Percentiles rank a stretch among this genome's conserved stretches.
Conservation (phyloP, 2,888 invertebrate genomes). For the Eretmocerus hayati region DNA sequence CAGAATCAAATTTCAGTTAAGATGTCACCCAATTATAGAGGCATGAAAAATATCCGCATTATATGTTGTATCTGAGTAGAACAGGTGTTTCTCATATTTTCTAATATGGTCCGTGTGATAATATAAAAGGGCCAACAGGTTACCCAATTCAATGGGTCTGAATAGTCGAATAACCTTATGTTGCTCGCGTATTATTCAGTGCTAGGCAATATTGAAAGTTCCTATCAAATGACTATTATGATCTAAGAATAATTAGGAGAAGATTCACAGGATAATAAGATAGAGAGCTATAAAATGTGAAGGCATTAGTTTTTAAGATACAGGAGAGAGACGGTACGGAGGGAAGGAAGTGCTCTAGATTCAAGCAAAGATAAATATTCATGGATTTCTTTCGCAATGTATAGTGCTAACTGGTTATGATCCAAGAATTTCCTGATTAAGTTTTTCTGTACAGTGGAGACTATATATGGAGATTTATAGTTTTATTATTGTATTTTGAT, state of each 20-base stretch:
- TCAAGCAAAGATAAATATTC: too few species aligned
- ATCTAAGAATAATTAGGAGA: constrained; percentile 30
- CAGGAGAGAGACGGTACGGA: not conserved
- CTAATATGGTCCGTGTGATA: constrained; percentile 44
- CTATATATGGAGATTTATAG: constrained; percentile 29
- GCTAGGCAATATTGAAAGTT: constrained; percentile 48
- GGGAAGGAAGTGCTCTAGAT: too few species aligned
- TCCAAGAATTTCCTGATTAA: constrained; percentile 29
- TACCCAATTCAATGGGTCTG: constrained; percentile 27
- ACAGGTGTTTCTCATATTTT: constrained; percentile 24
- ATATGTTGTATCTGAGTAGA: constrained; percentile 25
- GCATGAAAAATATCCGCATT: constrained; percentile 27
- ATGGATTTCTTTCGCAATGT: not conserved
- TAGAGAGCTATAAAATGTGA: constrained; percentile 21
- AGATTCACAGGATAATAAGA: constrained; percentile 21
- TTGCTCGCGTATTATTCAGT: constrained; percentile 43
- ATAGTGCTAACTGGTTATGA: constrained; percentile 22
- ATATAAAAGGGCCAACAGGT: constrained; percentile 39
- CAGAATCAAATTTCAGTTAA: not conserved
- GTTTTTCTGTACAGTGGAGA: constrained; percentile 41
- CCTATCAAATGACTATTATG: constrained; percentile 46
- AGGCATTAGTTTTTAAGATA: constrained; percentile 19
- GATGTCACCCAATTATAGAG: constrained; percentile 21
- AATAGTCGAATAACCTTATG: constrained; percentile 27
- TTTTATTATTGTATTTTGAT: constrained; percentile 33